phyloP scores from a whole-genome alignment of 2,888 invertebrate species.

The Barypeithes pellucidus region DNA sequence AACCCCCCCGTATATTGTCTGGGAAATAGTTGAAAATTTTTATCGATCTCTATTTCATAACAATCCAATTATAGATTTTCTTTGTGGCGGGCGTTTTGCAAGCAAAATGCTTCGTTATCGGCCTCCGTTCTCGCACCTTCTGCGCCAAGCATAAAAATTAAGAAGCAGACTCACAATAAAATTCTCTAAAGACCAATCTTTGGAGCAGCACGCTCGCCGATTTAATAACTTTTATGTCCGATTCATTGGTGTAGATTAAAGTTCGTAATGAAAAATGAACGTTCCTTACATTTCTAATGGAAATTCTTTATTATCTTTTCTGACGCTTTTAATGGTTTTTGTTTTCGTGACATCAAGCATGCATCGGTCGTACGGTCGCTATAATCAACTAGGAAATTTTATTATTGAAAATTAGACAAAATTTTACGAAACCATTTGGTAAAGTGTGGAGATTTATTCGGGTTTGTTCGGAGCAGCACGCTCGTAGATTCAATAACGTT shows the following conservation, averaged over 20 bases:
- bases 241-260: conserved; percentile 65
- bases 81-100: conserved; percentile 54
- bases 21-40: conserved; percentile 41
- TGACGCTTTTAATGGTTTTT: conserved; percentile 40
- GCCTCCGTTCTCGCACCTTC: conserved; percentile 58
- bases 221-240: conserved; percentile 65
- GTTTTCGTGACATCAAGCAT: conserved; percentile 21
- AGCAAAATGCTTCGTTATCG: conserved; percentile 55
- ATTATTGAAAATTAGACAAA: too few relatives aligned
- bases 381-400: too few relatives aligned
- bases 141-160: conserved; percentile 64
- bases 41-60: conserved; percentile 53
- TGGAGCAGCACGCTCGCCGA: conserved; percentile 65
- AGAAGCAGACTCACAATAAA: conserved; percentile 60
- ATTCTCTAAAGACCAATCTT: conserved; percentile 67
- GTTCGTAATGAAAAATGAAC: conserved; percentile 65
- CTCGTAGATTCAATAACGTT: too few relatives aligned
- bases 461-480: too few relatives aligned
- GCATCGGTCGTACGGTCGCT: neutral
- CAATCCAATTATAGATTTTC: conserved; percentile 58
- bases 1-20: conserved; percentile 32
- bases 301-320: conserved; percentile 49
- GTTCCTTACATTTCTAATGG: conserved; percentile 62
- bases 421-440: too few relatives aligned
- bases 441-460: too few relatives aligned